Percentiles rank a stretch among this genome's conserved stretches.
Evolutionary conservation across 2,113 vertebrate genomes (phyloP).

Genomic region (Cephalopholis sonnerati): DNA sequence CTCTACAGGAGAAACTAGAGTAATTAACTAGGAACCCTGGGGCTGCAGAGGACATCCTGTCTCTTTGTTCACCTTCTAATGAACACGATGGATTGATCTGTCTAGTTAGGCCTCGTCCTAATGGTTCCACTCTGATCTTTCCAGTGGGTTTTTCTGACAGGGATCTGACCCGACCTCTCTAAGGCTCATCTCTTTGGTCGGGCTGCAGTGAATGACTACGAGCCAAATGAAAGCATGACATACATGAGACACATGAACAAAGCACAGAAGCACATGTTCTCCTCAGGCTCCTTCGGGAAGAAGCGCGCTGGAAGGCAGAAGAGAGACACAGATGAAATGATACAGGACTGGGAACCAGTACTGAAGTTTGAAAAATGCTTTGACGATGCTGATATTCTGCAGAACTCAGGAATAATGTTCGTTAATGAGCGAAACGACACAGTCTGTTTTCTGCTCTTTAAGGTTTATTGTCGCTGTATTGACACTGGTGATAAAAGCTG

Average conservation of each 20-base stretch:
- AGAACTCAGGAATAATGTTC: background rate
- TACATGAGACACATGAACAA: slow-evolving; percentile 20
- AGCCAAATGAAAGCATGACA: slow-evolving; percentile 23
- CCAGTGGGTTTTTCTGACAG: slow-evolving; percentile 12
- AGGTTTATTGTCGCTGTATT: background rate
- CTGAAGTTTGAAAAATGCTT: background rate
- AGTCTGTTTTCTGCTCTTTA: background rate
- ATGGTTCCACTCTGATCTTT: slow-evolving; percentile 52
- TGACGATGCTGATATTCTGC: background rate
- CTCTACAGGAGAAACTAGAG: slow-evolving; percentile 49
- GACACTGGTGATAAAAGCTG: no score
- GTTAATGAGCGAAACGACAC: background rate
- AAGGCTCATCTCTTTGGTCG: slow-evolving; percentile 30
- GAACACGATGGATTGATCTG: slow-evolving; percentile 71
- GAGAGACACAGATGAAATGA: background rate
- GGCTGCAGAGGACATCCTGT: slow-evolving; percentile 62
- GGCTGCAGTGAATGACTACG: slow-evolving; percentile 6
- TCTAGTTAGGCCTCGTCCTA: slow-evolving; percentile 45
- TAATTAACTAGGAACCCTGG: slow-evolving; percentile 69
- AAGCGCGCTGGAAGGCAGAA: background rate
- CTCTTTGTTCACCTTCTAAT: slow-evolving; percentile 55
- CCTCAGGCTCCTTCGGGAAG: background rate
- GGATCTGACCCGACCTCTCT: slow-evolving; percentile 46
- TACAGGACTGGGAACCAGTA: background rate
- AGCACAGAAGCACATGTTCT: slow-evolving; percentile 38